These are phyloP conservation scores for Myiotriccus ornatus DNA, from an alignment of 2,797 vertebrate genomes.

Conservation along the genomic window DNA sequence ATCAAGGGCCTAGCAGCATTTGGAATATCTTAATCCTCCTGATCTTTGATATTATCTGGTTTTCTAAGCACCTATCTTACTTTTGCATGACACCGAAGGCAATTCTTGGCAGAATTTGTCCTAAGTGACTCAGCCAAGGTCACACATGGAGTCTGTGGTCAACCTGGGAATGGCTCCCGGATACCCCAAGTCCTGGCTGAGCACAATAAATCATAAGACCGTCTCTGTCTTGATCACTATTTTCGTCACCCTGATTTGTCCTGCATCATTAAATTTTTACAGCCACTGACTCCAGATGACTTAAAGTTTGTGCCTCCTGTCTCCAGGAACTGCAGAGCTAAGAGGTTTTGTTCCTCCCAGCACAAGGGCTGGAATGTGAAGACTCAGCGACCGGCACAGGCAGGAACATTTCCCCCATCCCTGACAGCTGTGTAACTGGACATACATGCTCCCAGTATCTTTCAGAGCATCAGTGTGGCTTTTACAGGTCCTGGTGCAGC, in stretches of 20 bases:
- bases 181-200: background rate
- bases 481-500: background rate
- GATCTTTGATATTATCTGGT: background rate
- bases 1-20: background rate
- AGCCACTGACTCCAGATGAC: conserved; percentile 13
- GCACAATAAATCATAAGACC: background rate
- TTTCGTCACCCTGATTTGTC: conserved; percentile 31
- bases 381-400: conserved; percentile 17
- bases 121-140: background rate
- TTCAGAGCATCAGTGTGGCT: background rate
- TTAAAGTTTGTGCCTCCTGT: conserved; percentile 35
- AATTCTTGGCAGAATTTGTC: background rate
- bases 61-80: background rate
- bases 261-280: conserved; percentile 63
- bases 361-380: conserved; percentile 48
- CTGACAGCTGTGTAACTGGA: background rate
- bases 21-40: background rate
- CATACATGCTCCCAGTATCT: background rate
- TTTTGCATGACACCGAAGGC: background rate
- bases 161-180: background rate
- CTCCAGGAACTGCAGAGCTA: conserved; percentile 49
- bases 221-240: background rate
- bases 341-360: conserved; percentile 32
- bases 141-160: background rate
- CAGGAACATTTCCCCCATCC: background rate